Evolutionary conservation across 2,797 vertebrate species (phyloP).

Genomic region (Acanthornis magna): DNA sequence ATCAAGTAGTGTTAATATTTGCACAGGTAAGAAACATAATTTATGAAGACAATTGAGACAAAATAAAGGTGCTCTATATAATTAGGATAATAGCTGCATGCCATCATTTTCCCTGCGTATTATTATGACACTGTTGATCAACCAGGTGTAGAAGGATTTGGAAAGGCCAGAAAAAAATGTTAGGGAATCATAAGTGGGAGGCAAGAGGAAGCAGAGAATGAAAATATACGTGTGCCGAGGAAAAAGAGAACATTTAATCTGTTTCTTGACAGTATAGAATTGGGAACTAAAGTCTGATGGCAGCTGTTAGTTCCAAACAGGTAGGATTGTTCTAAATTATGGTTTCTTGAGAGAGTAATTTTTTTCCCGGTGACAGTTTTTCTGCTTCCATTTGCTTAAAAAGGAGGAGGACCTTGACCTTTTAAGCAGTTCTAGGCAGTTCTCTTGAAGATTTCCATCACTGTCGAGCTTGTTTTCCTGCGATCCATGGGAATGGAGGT

Average conservation of each 20-base stretch:
- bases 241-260: not conserved
- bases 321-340: conserved; percentile 34
- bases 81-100: not conserved
- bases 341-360: not conserved
- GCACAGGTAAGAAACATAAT: conserved; percentile 6
- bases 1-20: conserved; percentile 30
- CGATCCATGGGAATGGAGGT: not conserved
- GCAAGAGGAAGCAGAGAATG: not conserved
- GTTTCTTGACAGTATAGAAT: not conserved
- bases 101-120: not conserved
- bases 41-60: conserved; percentile 24
- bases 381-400: conserved; percentile 42
- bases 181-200: not conserved
- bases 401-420: conserved; percentile 28
- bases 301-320: conserved; percentile 16
- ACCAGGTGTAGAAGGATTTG: not conserved
- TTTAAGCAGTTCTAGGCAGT: not conserved
- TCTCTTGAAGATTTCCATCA: not conserved
- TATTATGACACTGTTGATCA: conserved; percentile 8
- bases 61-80: conserved; percentile 9
- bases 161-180: not conserved
- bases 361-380: not conserved
- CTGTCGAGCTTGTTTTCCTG: not conserved
- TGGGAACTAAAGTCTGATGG: not conserved
- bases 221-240: not conserved